Percentiles rank a stretch among this genome's conserved stretches.
phyloP scores from a whole-genome alignment of 1,140 invertebrate genomes.

The Monochamus saltuarius region DNA sequence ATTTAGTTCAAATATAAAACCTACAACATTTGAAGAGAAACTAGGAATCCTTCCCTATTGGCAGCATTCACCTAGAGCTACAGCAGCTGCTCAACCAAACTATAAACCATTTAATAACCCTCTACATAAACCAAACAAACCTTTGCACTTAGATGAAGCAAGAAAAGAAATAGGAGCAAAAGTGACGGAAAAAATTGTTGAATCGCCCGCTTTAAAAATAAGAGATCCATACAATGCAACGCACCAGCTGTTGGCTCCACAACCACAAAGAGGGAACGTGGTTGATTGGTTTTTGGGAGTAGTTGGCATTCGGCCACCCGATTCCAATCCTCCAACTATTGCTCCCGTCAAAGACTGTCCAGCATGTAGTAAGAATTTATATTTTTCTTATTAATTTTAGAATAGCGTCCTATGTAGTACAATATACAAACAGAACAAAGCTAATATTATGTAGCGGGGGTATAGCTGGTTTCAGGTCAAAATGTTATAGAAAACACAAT shows the following conservation, averaged over 20 bases:
- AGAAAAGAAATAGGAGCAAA: not conserved
- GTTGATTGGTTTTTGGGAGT: constrained; percentile 45
- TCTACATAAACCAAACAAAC: too few relatives aligned
- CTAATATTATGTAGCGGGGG: too few relatives aligned
- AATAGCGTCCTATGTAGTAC: not conserved
- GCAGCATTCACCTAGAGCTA: too few relatives aligned
- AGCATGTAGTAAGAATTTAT: constrained; percentile 40
- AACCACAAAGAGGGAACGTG: constrained; percentile 23
- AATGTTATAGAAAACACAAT: too few relatives aligned
- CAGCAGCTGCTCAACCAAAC: too few relatives aligned
- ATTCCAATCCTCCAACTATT: constrained; percentile 10
- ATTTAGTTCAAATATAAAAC: too few relatives aligned
- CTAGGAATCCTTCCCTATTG: too few relatives aligned
- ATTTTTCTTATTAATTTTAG: constrained; percentile 3
- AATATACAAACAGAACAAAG: too few relatives aligned
- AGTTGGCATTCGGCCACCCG: constrained; percentile 30
- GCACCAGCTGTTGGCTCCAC: not conserved
- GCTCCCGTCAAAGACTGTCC: constrained; percentile 29
- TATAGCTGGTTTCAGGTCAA: too few relatives aligned
- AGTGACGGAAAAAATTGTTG: constrained; percentile 10
- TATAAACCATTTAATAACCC: too few relatives aligned
- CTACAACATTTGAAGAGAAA: too few relatives aligned
- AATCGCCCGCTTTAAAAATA: constrained; percentile 17
- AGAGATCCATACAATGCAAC: constrained; percentile 14
- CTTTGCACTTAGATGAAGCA: too few relatives aligned